A percentile compares a stretch with the other conserved stretches of the same genome.
phyloP scores from a whole-genome alignment of 2,113 vertebrate species.

The Conger conger region DNA sequence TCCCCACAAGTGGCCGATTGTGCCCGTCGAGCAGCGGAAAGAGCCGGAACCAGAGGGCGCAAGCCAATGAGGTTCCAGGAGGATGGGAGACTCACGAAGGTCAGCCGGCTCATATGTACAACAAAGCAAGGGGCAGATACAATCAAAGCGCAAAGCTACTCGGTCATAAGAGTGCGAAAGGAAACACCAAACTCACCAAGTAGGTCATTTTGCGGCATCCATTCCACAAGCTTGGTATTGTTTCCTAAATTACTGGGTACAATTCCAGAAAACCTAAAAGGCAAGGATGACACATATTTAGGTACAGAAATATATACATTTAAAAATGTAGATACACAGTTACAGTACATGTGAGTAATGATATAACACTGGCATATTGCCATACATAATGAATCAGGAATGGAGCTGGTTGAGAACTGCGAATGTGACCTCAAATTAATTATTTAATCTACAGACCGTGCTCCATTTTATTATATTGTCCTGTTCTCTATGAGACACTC shows the following conservation, averaged over 20 bases:
- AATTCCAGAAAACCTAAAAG: conserved; percentile 87
- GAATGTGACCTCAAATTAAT: too few species aligned
- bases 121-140: not conserved
- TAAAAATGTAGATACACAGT: not conserved
- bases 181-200: conserved; percentile 76
- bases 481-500: too few species aligned
- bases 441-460: too few species aligned
- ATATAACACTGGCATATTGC: too few species aligned
- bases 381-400: too few species aligned
- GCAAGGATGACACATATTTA: conserved; percentile 35
- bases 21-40: not conserved
- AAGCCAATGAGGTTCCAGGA: not conserved
- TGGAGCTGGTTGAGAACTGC: too few species aligned
- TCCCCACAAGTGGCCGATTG: conserved; percentile 9
- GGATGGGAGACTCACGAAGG: not conserved
- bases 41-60: not conserved
- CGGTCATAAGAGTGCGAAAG: not conserved
- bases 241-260: conserved; percentile 90
- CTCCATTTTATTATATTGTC: too few species aligned
- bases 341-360: not conserved
- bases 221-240: conserved; percentile 96
- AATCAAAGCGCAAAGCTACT: not conserved
- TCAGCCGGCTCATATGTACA: not conserved
- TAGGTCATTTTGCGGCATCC: conserved; percentile 96
- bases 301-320: not conserved